Conservation (phyloP, 2,113 vertebrate genomes). For the Heterotis niloticus region DNA sequence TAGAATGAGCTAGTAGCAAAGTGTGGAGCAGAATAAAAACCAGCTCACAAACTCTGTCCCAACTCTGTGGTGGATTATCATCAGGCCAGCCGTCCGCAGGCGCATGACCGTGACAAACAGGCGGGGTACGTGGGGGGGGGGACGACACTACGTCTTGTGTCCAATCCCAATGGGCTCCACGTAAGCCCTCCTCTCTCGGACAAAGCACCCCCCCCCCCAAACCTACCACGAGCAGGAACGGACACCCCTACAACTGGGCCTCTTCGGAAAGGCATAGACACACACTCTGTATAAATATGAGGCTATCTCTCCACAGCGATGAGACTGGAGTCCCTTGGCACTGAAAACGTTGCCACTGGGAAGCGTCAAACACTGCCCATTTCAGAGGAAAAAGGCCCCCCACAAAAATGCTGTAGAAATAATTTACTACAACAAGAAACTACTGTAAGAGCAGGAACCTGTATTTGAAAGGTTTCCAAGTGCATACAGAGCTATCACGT, state of each 20-base stretch:
- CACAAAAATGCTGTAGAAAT: too few species aligned
- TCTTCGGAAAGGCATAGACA: conserved; percentile 1
- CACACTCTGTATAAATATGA: conserved; percentile 15
- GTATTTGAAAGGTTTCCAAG: too few species aligned
- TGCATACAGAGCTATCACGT: too few species aligned
- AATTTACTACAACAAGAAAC: too few species aligned
- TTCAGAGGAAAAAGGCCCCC: too few species aligned
- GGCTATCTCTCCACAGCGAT: not conserved
- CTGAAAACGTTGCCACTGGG: not conserved
- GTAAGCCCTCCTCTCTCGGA: conserved; percentile 1
- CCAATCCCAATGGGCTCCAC: conserved; percentile 50
- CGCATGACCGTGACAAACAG: conserved; percentile 45
- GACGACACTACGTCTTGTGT: conserved; percentile 50
- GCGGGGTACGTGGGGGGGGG: conserved; percentile 25
- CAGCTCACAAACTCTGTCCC: not conserved
- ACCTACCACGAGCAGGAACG: not conserved
- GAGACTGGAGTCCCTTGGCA: too few species aligned
- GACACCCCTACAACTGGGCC: conserved; percentile 11
- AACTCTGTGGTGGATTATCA: not conserved
- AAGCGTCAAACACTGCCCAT: not conserved
- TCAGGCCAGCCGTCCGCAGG: not conserved
- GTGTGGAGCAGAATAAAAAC: not conserved
- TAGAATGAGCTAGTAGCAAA: not conserved
- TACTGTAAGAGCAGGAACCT: too few species aligned
- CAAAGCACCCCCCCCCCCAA: conserved; percentile 2